phyloP scores from a whole-genome alignment of 2,888 invertebrate species.

The Sinohyriopsis cumingii region DNA sequence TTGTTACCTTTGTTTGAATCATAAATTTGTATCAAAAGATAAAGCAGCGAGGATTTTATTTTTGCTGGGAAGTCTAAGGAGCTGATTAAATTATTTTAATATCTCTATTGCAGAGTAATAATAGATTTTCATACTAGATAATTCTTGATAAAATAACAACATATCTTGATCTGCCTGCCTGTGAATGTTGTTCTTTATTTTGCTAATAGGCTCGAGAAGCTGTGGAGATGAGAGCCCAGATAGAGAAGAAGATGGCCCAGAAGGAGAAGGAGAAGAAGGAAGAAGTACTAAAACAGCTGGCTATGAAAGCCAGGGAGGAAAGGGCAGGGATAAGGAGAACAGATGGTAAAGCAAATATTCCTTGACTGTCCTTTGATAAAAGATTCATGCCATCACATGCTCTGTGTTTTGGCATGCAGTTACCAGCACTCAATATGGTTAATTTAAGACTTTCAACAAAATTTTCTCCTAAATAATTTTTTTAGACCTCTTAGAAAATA shows the following conservation, averaged over 20 bases:
- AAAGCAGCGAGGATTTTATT: no score
- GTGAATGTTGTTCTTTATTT: conserved; percentile 23
- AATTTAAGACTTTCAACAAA: no score
- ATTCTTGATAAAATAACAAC: no score
- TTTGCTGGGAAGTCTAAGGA: no score
- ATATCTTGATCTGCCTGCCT: conserved; percentile 6
- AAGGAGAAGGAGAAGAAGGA: conserved; percentile 99
- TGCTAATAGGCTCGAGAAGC: conserved; percentile 86
- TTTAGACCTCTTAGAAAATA: no score
- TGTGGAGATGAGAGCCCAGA: conserved; percentile 95
- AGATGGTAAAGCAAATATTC: conserved; percentile 43
- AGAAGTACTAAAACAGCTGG: conserved; percentile 91
- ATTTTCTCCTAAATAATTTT: no score
- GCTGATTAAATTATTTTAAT: no score
- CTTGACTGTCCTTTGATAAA: not conserved
- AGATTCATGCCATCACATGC: not conserved
- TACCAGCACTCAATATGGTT: no score
- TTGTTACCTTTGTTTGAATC: no score
- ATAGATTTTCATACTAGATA: no score
- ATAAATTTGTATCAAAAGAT: no score
- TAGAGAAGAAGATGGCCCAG: conserved; percentile 96
- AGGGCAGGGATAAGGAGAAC: conserved; percentile 83
- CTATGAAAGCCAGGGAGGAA: conserved; percentile 96
- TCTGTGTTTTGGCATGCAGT: not conserved
- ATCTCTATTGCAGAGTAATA: no score